A percentile compares a stretch with the other conserved stretches of the same genome.
Conservation (phyloP, 2,888 invertebrate genomes). For the Hyposoter didymator region DNA sequence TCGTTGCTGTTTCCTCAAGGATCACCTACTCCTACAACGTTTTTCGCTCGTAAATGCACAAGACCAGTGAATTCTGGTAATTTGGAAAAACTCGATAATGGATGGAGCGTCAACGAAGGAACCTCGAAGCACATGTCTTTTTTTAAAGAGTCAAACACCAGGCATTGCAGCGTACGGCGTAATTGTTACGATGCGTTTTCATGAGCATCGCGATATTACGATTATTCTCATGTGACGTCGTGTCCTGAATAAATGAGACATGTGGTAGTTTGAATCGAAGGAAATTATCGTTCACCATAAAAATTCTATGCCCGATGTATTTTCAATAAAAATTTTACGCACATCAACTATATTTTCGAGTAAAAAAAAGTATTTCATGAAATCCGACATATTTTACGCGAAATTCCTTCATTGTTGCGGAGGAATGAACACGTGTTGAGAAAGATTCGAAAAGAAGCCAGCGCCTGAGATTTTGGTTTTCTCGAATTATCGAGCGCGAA, state of each 20-base stretch:
- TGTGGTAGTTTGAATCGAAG: neutral
- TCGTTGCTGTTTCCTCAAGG: conserved; percentile 6
- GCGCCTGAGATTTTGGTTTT: neutral
- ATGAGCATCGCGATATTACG: neutral
- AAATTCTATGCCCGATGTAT: neutral
- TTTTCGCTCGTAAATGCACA: neutral
- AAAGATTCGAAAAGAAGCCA: conserved; percentile 12
- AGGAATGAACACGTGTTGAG: conserved; percentile 24
- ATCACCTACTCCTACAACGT: conserved; percentile 3
- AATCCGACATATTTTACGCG: conserved; percentile 19
- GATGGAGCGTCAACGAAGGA: conserved; percentile 21
- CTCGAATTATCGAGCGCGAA: neutral
- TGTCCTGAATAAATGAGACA: neutral
- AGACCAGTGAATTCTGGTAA: conserved; percentile 5
- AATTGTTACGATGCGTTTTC: conserved; percentile 33
- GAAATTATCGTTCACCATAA: neutral
- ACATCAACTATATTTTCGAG: neutral
- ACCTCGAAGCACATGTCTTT: conserved; percentile 53
- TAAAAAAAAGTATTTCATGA: neutral
- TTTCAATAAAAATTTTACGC: neutral
- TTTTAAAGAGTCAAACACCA: conserved; percentile 54
- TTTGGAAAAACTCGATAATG: conserved; percentile 1
- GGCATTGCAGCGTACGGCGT: conserved; percentile 33
- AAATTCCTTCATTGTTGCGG: conserved; percentile 5
- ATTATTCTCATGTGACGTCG: neutral